phyloP scores from a whole-genome alignment of 2,113 vertebrate species.

The Rhadina sibilatrix region DNA sequence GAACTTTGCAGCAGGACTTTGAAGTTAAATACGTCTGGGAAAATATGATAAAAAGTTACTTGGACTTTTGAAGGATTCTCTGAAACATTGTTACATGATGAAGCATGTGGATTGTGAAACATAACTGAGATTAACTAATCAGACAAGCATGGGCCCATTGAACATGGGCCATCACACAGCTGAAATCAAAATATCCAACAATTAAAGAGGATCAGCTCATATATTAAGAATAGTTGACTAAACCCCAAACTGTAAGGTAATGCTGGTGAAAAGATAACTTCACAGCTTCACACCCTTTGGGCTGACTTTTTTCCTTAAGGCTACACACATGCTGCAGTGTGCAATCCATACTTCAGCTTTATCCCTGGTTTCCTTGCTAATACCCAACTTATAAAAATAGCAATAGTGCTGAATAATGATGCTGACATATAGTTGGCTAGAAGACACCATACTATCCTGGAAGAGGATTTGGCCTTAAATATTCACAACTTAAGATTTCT shows the following conservation, averaged over 20 bases:
- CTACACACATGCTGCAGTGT: neutral
- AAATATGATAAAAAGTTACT: neutral
- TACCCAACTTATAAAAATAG: neutral
- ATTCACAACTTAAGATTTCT: neutral
- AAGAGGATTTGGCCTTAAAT: neutral
- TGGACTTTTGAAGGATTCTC: neutral
- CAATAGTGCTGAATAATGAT: neutral
- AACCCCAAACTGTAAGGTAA: neutral
- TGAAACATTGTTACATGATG: neutral
- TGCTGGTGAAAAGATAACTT: neutral
- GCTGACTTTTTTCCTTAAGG: neutral
- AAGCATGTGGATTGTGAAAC: neutral
- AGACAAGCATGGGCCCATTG: neutral
- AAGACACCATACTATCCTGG: neutral
- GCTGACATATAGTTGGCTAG: neutral
- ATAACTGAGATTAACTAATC: neutral
- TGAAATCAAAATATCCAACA: neutral
- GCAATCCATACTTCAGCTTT: neutral
- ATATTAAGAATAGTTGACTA: neutral
- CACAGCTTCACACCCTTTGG: neutral
- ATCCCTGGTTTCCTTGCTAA: neutral
- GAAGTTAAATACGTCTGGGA: neutral
- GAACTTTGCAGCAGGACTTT: neutral
- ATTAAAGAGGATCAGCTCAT: neutral
- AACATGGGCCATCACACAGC: neutral